Evolutionary conservation across 2,888 invertebrate species (phyloP), one percentile per base, ranked within the genome.

Genomic region (Rotaria macrura): DNA sequence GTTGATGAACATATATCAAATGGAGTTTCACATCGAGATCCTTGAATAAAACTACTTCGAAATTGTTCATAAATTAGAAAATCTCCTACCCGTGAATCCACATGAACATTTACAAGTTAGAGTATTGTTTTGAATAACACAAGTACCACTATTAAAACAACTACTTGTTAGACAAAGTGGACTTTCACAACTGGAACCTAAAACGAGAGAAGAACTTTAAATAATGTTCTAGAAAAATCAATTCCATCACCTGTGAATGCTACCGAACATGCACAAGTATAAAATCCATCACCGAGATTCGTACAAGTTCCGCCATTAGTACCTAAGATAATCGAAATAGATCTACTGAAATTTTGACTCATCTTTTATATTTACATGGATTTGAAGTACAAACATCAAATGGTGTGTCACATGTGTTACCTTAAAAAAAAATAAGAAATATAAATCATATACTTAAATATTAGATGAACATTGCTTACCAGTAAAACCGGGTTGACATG

Each of bases 341-440:
- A 17, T 29, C 29, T 34, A 29, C 14, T 14, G 10, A 29, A 34
- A 65, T 12, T 49, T 49, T 49, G 17, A 49, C 17, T 14, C 14
- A 34, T 88, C 87, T 20, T 79, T 86, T 9, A 49, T 14, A 34
- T 40, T 55, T 49, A 47, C 86, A 86, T 40, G 86, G 86, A 83
- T 83, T 85, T 14, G 85, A 85, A 49, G 57, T 14, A 57, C 86
- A 86, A 34, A 84, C 54, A 40, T 86, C 83, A 20, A 83, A 55
- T 49, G 57, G 47, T 54, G n/a, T 86, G 90, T 97, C 97, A 89
- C 97, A 97, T 85, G 96, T 92, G 0, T 94, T 94, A 0, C 97
- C 97, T 0, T 89, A 55, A 29, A 25, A 49, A 84, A 29, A 34
- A n/a, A 65, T 34, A n/a, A 65, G 29, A 0, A 57, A 57, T 29